Conservation (phyloP, 2,113 vertebrate species). For the Cyanistes caeruleus region DNA sequence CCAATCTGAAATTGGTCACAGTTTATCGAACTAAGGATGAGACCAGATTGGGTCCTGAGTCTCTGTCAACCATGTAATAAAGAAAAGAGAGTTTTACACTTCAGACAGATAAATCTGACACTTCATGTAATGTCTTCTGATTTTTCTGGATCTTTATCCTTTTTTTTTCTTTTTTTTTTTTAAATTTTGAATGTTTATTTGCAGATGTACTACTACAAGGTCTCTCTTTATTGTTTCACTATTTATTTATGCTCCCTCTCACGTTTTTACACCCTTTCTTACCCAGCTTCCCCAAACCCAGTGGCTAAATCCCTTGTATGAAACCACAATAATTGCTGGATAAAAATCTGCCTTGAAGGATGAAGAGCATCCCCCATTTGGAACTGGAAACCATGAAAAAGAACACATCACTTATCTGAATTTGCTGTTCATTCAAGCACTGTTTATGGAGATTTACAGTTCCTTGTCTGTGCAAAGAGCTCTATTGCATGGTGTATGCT, state of each 20-base stretch:
- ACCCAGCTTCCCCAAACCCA: background rate
- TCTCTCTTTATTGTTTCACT: background rate
- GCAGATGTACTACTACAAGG: too few relatives aligned
- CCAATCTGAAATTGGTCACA: conserved; percentile 14
- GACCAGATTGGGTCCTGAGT: background rate
- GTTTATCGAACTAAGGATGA: background rate
- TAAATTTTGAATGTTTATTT: background rate
- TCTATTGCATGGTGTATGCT: conserved; percentile 18
- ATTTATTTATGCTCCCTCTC: background rate
- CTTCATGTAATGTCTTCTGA: background rate
- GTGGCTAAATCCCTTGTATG: background rate
- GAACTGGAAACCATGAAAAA: conserved; percentile 45
- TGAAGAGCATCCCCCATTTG: conserved; percentile 21
- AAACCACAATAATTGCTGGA: background rate
- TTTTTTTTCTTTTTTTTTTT: background rate
- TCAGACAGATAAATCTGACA: background rate
- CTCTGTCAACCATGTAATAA: background rate
- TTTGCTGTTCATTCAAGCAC: conserved; percentile 61
- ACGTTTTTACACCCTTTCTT: background rate
- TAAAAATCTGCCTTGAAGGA: conserved; percentile 44
- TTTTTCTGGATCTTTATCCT: background rate
- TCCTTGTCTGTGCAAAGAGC: conserved; percentile 23
- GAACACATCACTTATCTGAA: conserved; percentile 62
- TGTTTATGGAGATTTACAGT: conserved; percentile 69
- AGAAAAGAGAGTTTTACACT: background rate